These are phyloP conservation scores for Apis cerana DNA, from an alignment of 1,140 invertebrate genomes.

Conservation along the genomic window DNA sequence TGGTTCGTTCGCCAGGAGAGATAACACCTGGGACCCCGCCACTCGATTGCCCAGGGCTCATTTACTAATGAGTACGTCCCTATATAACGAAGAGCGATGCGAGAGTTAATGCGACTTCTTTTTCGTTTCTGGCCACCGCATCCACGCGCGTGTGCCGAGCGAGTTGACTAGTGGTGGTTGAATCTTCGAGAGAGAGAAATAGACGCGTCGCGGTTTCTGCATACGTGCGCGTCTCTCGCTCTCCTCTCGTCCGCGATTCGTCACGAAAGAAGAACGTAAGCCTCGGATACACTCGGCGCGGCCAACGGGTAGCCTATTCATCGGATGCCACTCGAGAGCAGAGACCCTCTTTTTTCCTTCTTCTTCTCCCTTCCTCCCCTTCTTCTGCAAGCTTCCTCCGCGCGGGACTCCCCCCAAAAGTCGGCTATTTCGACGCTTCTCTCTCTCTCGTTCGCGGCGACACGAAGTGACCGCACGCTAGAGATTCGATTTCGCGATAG, in stretches of 20 bases:
- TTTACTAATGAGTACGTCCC: conserved; percentile 77
- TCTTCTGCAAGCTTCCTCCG: conserved; percentile 55
- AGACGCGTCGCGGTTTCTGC: conserved; percentile 2
- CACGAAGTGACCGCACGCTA: no score
- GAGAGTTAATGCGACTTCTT: conserved; percentile 61
- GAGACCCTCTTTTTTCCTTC: conserved; percentile 15
- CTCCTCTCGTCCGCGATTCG: conserved; percentile 50
- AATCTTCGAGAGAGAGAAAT: neutral
- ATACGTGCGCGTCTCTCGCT: conserved; percentile 17
- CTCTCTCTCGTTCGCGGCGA: no score
- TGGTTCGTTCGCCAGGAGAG: conserved; percentile 63
- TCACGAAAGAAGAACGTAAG: conserved; percentile 62
- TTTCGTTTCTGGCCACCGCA: neutral
- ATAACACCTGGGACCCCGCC: conserved; percentile 73
- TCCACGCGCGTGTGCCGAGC: no score
- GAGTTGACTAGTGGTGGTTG: no score
- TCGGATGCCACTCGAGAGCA: conserved; percentile 44
- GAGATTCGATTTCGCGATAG: neutral
- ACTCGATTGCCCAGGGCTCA: conserved; percentile 73
- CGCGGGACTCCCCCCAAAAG: neutral
- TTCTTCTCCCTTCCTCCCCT: no score
- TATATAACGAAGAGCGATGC: conserved; percentile 55
- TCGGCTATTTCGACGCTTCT: neutral
- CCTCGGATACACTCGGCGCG: conserved; percentile 53
- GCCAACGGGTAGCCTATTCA: conserved; percentile 50